Evolutionary conservation across 2,888 invertebrate species (phyloP).

Genomic region (Trypoxylon attenuatum): DNA sequence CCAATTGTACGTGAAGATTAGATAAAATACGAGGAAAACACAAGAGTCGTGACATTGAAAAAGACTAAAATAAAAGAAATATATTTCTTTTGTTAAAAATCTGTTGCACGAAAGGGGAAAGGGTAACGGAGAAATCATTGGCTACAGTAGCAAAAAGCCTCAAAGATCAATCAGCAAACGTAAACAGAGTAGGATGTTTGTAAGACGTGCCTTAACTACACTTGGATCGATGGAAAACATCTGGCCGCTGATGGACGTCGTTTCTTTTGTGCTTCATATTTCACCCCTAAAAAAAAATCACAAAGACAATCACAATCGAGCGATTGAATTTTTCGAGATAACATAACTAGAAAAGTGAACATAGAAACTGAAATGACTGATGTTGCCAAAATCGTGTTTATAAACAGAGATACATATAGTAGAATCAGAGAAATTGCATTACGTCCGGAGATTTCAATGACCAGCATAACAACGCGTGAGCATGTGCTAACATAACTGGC

Average conservation of each 20-base stretch:
- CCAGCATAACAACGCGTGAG: conserved; percentile 15
- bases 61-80: no score
- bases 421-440: no score
- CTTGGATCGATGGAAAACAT: conserved; percentile 20
- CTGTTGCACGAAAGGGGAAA: background rate
- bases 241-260: conserved; percentile 17
- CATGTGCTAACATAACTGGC: background rate
- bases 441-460: conserved; percentile 50
- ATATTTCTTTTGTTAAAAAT: conserved; percentile 11
- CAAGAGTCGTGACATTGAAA: no score
- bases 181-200: background rate
- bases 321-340: no score
- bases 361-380: no score
- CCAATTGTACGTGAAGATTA: no score
- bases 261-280: conserved; percentile 32
- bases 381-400: background rate
- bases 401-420: no score
- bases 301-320: background rate
- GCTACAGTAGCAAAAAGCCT: background rate
- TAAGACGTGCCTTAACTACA: conserved; percentile 10
- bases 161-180: background rate
- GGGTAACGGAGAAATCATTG: background rate
- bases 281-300: conserved; percentile 56
- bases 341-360: background rate
- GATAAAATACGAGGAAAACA: no score